A percentile compares a stretch with the other conserved stretches of the same genome.
phyloP scores from a whole-genome alignment of 2,888 invertebrate genomes.

The Nephrotoma flavescens region DNA sequence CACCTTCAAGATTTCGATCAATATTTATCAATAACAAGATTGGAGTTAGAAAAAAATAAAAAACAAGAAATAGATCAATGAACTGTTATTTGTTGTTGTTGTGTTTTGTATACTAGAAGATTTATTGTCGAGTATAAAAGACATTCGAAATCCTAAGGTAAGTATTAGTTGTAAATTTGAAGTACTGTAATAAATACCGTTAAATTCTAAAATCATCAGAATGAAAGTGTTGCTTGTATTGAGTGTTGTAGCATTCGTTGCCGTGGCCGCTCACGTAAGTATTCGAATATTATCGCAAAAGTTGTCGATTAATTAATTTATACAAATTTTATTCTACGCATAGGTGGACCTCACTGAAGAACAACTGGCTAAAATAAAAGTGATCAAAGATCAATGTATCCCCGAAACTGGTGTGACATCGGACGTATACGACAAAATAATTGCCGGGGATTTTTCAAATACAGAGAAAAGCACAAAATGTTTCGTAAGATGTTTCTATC shows the following conservation, averaged over 20 bases:
- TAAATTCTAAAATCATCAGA: background rate
- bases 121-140: background rate
- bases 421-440: conserved; percentile 18
- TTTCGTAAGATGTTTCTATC: conserved; percentile 25
- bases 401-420: conserved; percentile 17
- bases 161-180: background rate
- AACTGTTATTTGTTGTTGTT: background rate
- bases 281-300: conserved; percentile 3
- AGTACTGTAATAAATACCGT: background rate
- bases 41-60: too few species aligned
- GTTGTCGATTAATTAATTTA: background rate
- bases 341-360: conserved; percentile 11
- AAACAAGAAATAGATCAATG: too few species aligned
- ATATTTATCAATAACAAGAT: too few species aligned
- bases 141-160: background rate
- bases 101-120: background rate
- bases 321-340: background rate
- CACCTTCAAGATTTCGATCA: too few species aligned
- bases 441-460: conserved; percentile 17
- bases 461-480: conserved; percentile 19
- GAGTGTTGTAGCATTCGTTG: background rate
- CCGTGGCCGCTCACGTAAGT: conserved; percentile 2
- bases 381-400: conserved; percentile 16
- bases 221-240: conserved; percentile 8
- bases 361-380: conserved; percentile 18